Conservation (phyloP, 2,888 invertebrate species). For the Apamea epomidion region DNA sequence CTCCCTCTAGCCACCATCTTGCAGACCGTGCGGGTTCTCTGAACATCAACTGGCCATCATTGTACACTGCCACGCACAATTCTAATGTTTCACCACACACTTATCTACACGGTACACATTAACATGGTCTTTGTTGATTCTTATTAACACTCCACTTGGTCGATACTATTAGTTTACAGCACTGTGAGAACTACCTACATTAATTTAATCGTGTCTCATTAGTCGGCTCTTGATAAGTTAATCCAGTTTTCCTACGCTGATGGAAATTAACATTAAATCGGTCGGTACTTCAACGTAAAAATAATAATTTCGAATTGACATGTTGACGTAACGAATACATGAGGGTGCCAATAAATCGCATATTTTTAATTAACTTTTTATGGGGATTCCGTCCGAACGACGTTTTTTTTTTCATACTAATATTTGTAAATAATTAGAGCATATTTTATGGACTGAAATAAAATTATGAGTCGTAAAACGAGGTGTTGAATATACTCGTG, state of each 20-base stretch:
- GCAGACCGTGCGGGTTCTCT: constrained; percentile 65
- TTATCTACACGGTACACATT: constrained; percentile 36
- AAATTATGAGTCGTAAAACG: constrained; percentile 52
- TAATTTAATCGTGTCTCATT: not conserved
- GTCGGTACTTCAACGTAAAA: constrained; percentile 3
- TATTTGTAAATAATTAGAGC: constrained; percentile 40
- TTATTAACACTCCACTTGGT: constrained; percentile 42
- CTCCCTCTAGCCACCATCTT: constrained; percentile 82
- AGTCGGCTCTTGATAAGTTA: not conserved
- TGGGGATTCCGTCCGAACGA: not conserved
- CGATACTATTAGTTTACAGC: constrained; percentile 14
- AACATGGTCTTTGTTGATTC: constrained; percentile 43
- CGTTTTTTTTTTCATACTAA: not conserved
- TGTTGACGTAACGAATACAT: not conserved
- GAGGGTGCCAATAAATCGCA: not conserved
- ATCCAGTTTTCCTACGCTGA: not conserved
- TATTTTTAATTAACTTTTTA: constrained; percentile 34
- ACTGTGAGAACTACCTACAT: constrained; percentile 12
- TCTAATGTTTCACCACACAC: constrained; percentile 43
- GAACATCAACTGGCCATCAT: constrained; percentile 78
- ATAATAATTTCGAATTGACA: constrained; percentile 4
- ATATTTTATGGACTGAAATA: constrained; percentile 33
- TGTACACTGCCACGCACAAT: constrained; percentile 63
- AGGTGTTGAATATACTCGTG: constrained; percentile 33
- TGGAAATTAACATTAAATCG: not conserved